These are phyloP conservation scores for Anoura caudifer DNA, from an alignment of 2,113 vertebrate genomes.

Conservation along the genomic window DNA sequence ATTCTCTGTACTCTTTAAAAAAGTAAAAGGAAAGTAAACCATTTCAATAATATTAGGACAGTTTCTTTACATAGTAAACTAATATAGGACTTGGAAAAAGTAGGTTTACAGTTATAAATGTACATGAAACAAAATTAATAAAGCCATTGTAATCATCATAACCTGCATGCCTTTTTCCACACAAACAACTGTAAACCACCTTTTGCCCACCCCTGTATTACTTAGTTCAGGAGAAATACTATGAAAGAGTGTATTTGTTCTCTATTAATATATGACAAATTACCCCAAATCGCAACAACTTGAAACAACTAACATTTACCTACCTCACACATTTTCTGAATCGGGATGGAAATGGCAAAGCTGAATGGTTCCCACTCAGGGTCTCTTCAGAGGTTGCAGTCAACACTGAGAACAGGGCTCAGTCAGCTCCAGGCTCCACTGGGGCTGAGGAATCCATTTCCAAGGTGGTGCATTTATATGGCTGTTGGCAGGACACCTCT, in stretches of 20 bases:
- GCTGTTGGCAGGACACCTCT: background rate
- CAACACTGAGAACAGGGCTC: background rate
- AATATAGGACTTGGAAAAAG: background rate
- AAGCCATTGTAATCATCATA: background rate
- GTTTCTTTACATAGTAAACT: background rate
- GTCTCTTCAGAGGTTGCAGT: background rate
- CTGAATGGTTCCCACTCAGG: background rate
- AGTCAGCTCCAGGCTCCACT: background rate
- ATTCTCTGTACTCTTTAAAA: background rate
- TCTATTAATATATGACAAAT: background rate
- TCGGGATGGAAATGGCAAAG: background rate
- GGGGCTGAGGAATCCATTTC: background rate
- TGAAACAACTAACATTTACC: conserved; percentile 1
- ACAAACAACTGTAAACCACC: background rate
- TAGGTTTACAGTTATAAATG: background rate
- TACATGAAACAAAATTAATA: background rate
- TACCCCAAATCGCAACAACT: background rate
- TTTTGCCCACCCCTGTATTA: background rate
- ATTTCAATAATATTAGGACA: background rate
- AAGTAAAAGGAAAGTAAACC: background rate
- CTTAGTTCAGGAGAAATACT: background rate
- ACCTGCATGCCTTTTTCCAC: background rate
- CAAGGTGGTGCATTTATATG: background rate
- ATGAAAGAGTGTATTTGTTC: background rate
- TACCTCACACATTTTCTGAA: background rate